Evolutionary conservation across 92 coral and sea anemone species (phyloP).

Genomic region (Metridium senile): DNA sequence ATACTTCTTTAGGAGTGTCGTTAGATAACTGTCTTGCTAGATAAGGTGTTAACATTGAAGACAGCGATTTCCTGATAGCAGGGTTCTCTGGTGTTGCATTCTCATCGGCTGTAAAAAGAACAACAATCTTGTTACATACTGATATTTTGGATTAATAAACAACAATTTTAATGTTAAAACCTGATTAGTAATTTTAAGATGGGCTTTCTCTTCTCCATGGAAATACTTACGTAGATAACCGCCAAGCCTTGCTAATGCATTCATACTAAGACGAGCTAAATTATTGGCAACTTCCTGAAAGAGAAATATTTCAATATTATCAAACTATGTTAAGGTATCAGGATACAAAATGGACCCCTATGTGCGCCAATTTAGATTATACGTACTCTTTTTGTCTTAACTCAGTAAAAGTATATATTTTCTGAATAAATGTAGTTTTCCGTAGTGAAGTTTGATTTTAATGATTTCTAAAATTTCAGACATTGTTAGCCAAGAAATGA

Average conservation of each 20-base stretch:
- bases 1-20: slow-evolving; percentile 83
- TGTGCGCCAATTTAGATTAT: too few species aligned
- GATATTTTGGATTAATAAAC: not conserved
- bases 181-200: too few species aligned
- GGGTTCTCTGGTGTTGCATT: slow-evolving; percentile 95
- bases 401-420: too few species aligned
- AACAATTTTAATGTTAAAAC: too few species aligned
- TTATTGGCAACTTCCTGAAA: slow-evolving; percentile 89
- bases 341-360: too few species aligned
- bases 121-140: not conserved
- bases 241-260: slow-evolving; percentile 95
- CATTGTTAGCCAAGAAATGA: too few species aligned
- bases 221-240: slow-evolving; percentile 79
- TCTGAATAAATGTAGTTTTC: too few species aligned
- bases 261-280: slow-evolving; percentile 79
- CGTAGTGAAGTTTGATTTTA: too few species aligned
- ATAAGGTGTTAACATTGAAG: slow-evolving; percentile 92
- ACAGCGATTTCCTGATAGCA: slow-evolving; percentile 89
- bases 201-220: too few species aligned
- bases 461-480: too few species aligned
- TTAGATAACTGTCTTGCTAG: slow-evolving; percentile 90
- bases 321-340: too few species aligned
- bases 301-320: not conserved
- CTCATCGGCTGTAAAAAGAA: slow-evolving; percentile 66
- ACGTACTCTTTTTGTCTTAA: too few species aligned